These are phyloP conservation scores for Nemurella pictetii DNA, from an alignment of 2,888 invertebrate genomes.

Conservation along the genomic window DNA sequence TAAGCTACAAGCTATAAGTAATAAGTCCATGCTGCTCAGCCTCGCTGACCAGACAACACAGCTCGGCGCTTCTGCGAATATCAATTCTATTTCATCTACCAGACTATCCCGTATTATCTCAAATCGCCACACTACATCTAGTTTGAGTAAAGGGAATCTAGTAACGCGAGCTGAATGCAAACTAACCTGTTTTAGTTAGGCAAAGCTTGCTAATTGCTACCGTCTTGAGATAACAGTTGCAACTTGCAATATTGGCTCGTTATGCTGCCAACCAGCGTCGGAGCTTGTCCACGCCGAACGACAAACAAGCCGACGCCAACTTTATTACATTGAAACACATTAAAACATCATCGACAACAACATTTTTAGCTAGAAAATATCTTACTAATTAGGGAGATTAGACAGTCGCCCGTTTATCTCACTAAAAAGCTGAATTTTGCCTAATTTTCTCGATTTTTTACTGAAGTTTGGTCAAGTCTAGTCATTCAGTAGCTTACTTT, in stretches of 20 bases:
- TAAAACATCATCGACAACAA: neutral
- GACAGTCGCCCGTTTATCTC: no score
- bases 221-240: neutral
- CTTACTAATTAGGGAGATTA: no score
- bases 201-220: conserved; percentile 3
- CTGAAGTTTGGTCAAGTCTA: no score
- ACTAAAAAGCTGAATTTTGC: no score
- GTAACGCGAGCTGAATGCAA: neutral
- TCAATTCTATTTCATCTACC: neutral
- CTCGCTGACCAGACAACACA: neutral
- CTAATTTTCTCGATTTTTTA: no score
- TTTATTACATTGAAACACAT: neutral
- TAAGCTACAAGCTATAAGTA: neutral
- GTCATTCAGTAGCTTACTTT: no score
- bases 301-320: neutral
- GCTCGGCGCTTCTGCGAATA: neutral
- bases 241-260: neutral
- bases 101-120: conserved; percentile 13
- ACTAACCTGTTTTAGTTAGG: conserved; percentile 4
- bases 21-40: no score
- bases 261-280: neutral
- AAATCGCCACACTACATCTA: conserved; percentile 4
- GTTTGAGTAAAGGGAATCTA: neutral
- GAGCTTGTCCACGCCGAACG: no score
- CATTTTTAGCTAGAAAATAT: no score